Base-by-base conservation (phyloP, 2,113 vertebrate genomes). In the Pogonocichla stellata region DNA sequence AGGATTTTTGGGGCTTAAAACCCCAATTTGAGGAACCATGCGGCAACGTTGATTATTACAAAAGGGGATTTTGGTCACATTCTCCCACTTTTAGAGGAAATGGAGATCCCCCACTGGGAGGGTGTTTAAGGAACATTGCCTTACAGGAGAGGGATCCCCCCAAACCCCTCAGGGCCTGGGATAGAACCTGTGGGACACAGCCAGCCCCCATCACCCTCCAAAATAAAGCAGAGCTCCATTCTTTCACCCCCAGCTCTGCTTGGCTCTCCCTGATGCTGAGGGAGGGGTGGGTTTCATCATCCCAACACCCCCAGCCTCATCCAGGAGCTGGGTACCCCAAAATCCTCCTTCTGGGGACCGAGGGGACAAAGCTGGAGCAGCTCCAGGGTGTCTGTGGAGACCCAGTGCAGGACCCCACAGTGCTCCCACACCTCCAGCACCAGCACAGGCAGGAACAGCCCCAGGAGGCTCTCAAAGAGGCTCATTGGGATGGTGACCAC, bases 381-480 rank as follows among this genome's bases (percentile, higher is more conserved):
- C 29, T 34, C 19, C 62, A 12, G 18, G 10, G 15, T 5, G 6
- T 19, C 24, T 0, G 0, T 7, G 22, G 24, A 9, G 53, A 9
- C 23, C 17, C 19, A 5, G 0, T 1, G 26, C 7, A 12, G 24
- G 14, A 10, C 36, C 45, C 51, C 90, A 19, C 0, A 1, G 11
- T 36, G 51, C 4, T 62, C 62, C 72, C 57, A 28, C 24, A 0
- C 14, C 31, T 24, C 66, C 6, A 6, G 9, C 48, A 16, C 19
- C 2, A 0, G 29, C 7, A 7, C 62, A 34, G n/a, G 48, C 57
- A 75, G 84, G 45, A 65, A 45, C 56, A 74, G 47, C 33, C 33
- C 48, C 86, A 23, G 1, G 2, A 36, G 13, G 6, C 1, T 4
- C 34, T 31, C 53, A 14, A 0, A 0, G 0, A 38, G 8, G 18